A percentile compares a stretch with the other conserved stretches of the same genome.
phyloP scores from a whole-genome alignment of 1,140 invertebrate species.

The Drosophila paulistorum region DNA sequence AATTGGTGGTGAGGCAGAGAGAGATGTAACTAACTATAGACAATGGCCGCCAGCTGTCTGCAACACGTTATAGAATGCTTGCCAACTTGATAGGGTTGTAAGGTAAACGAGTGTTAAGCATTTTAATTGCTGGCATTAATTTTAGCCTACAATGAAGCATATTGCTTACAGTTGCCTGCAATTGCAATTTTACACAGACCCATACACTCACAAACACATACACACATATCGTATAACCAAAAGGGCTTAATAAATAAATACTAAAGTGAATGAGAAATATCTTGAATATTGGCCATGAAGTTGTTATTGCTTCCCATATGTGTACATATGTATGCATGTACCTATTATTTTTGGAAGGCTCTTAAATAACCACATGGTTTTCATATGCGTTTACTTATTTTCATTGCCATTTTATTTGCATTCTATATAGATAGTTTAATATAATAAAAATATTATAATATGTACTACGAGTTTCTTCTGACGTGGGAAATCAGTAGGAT shows the following conservation, averaged over 20 bases:
- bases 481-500: too few relatives aligned
- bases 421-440: background rate
- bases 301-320: background rate
- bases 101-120: constrained; percentile 53
- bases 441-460: background rate
- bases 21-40: constrained; percentile 21
- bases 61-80: constrained; percentile 2
- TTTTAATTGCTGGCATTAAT: constrained; percentile 62
- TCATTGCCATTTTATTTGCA: background rate
- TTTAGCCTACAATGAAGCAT: constrained; percentile 28
- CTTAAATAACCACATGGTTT: background rate
- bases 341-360: background rate
- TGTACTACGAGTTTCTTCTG: too few relatives aligned
- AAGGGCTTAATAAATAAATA: constrained; percentile 9
- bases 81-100: constrained; percentile 40
- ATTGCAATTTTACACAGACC: background rate
- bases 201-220: background rate
- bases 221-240: background rate
- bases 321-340: background rate
- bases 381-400: background rate
- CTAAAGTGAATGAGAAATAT: constrained; percentile 1
- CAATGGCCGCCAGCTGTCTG: constrained; percentile 43
- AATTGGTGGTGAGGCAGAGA: background rate
- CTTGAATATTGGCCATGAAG: background rate
- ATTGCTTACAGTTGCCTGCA: background rate